Conservation (phyloP, 2,797 vertebrate species). For the Thunnus albacares region DNA sequence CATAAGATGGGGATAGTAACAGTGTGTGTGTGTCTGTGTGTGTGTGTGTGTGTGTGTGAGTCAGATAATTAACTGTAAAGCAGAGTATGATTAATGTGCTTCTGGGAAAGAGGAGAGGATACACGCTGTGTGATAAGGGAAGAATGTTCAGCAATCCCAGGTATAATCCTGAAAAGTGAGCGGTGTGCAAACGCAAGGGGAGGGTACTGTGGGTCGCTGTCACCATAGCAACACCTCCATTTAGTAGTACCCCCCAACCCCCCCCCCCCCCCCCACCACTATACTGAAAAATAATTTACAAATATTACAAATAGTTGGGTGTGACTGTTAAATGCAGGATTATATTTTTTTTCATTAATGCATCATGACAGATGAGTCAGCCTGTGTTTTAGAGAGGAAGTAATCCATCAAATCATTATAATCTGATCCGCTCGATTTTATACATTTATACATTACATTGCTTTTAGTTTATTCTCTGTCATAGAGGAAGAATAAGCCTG, state of each 20-base stretch:
- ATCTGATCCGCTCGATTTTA: neutral
- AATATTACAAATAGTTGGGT: neutral
- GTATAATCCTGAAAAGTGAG: conserved; percentile 71
- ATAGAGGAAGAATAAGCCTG: neutral
- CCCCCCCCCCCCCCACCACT: neutral
- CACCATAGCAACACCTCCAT: conserved; percentile 72
- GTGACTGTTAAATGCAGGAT: neutral
- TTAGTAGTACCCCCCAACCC: conserved; percentile 24
- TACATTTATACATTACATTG: neutral
- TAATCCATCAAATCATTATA: conserved; percentile 7
- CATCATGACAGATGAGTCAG: conserved; percentile 8
- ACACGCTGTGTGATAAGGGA: conserved; percentile 32
- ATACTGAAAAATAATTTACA: neutral
- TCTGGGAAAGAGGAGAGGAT: conserved; percentile 24
- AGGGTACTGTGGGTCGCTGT: conserved; percentile 28
- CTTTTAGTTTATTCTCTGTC: neutral
- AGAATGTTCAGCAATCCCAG: conserved; percentile 56
- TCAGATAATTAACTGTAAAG: conserved; percentile 66
- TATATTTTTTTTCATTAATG: neutral
- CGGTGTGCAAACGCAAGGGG: conserved; percentile 36
- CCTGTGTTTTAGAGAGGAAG: neutral
- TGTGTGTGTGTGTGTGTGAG: conserved; percentile 1
- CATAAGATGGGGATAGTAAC: conserved; percentile 30
- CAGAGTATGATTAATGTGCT: conserved; percentile 68
- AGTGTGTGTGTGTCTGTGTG: neutral